A percentile compares a stretch with the other conserved stretches of the same genome.
Evolutionary conservation across 1,140 invertebrate species (phyloP).

Genomic region (Caenorhabditis latens): DNA sequence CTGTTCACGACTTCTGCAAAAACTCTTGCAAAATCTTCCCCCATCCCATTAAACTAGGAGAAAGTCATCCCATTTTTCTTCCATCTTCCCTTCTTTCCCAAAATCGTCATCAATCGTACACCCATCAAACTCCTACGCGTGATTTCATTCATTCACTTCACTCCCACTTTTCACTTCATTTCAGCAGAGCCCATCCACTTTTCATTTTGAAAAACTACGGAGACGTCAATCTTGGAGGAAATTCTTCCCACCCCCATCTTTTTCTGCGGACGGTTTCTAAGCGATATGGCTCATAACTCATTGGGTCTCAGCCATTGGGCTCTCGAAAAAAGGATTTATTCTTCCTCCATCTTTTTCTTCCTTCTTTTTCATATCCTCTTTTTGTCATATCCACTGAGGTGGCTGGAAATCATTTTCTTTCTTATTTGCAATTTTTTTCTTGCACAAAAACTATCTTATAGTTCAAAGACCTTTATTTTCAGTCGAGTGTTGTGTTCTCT

Average conservation of each 20-base stretch:
- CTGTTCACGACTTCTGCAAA: neutral
- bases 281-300: constrained; percentile 43
- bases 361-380: neutral
- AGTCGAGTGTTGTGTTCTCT: neutral
- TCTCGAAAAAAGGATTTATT: constrained; percentile 25
- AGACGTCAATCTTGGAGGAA: constrained; percentile 21
- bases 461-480: neutral
- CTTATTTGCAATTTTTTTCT: neutral
- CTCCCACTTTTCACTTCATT: constrained; percentile 13
- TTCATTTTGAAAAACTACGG: constrained; percentile 29
- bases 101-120: neutral
- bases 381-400: neutral
- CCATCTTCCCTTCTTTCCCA: neutral
- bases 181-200: constrained; percentile 25
- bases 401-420: neutral
- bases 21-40: neutral
- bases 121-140: neutral
- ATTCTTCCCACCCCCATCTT: neutral
- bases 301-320: neutral
- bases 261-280: constrained; percentile 17
- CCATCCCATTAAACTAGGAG: neutral
- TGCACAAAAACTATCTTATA: neutral
- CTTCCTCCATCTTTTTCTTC: neutral
- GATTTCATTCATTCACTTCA: constrained; percentile 17
- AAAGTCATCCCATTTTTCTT: neutral